Evolutionary conservation across 2,113 vertebrate genomes (phyloP).

Genomic region (Elaphurus davidianus): DNA sequence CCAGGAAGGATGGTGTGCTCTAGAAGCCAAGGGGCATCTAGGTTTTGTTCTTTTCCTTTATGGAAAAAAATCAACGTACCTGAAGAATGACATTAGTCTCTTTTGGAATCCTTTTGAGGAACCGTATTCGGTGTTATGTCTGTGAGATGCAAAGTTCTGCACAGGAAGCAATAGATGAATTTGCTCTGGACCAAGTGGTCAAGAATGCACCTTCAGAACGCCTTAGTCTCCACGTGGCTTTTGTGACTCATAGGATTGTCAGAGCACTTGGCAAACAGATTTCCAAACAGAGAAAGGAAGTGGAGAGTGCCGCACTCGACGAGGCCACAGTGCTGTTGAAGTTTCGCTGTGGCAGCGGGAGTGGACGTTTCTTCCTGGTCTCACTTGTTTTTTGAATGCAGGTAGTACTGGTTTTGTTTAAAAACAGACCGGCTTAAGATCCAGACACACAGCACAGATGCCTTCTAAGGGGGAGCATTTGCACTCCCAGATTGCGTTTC

Average conservation of each 20-base stretch:
- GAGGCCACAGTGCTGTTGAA: neutral
- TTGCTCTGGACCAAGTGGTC: neutral
- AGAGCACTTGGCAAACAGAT: neutral
- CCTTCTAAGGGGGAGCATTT: neutral
- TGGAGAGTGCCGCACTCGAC: fast-evolving
- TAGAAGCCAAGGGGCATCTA: neutral
- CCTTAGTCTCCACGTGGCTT: neutral
- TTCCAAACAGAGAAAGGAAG: neutral
- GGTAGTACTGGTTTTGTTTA: neutral
- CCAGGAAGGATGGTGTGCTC: neutral
- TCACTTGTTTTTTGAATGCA: neutral
- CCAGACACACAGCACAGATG: neutral
- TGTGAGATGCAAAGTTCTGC: neutral
- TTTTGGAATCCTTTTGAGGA: neutral
- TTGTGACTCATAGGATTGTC: neutral
- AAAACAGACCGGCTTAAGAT: neutral
- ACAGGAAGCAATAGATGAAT: neutral
- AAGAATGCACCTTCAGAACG: neutral
- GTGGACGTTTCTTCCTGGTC: neutral
- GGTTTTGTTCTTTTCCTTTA: neutral
- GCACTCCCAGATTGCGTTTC: neutral
- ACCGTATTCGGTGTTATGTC: fast-evolving
- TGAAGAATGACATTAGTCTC: neutral
- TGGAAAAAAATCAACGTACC: neutral
- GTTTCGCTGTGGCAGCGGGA: neutral